Conservation (phyloP, 2,888 invertebrate species). For the Conistra vaccinii region DNA sequence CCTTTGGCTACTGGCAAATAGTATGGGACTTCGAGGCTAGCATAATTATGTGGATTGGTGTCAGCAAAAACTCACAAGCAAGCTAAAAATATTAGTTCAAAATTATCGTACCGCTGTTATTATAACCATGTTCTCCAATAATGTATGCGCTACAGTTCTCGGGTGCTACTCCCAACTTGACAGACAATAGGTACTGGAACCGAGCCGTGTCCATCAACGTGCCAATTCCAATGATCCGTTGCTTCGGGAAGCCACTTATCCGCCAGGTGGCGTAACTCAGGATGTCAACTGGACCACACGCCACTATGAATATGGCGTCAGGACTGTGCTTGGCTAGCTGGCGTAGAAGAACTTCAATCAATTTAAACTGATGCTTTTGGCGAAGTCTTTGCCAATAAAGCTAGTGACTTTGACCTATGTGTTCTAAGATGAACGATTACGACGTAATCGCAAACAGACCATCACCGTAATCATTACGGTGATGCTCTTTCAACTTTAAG, state of each 20-base stretch:
- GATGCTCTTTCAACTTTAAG: not conserved
- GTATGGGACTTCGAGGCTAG: not conserved
- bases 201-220: constrained; percentile 96
- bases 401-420: not conserved
- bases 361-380: not conserved
- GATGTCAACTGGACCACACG: constrained; percentile 97
- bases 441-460: too few species aligned
- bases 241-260: constrained; percentile 94
- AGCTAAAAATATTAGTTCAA: not conserved
- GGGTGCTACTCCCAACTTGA: constrained; percentile 93
- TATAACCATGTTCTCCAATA: constrained; percentile 96
- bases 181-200: constrained; percentile 95
- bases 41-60: too few species aligned
- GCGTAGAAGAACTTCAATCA: not conserved
- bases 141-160: constrained; percentile 95
- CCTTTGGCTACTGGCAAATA: not conserved
- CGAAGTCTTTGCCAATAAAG: not conserved
- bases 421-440: not conserved
- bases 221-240: constrained; percentile 95
- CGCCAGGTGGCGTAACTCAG: constrained; percentile 97
- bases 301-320: constrained; percentile 94
- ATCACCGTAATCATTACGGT: too few species aligned
- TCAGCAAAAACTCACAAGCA: not conserved
- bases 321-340: constrained; percentile 94
- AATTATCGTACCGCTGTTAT: constrained; percentile 90